Evolutionary conservation across 2,113 vertebrate species (phyloP).

Genomic region (Carettochelys insculpta): DNA sequence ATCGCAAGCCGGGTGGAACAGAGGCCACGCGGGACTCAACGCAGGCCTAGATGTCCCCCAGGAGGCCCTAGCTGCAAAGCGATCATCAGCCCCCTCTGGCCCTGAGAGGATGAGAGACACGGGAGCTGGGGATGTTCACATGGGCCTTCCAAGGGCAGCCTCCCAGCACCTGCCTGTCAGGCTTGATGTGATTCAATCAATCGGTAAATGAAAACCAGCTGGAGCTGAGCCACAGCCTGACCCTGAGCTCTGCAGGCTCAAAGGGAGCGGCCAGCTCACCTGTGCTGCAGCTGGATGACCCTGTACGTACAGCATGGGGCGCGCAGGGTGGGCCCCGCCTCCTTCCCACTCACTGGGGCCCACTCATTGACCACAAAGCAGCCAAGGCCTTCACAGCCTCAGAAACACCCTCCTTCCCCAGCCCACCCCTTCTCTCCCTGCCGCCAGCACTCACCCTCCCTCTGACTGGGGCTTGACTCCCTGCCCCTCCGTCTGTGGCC

Average conservation of each 20-base stretch:
- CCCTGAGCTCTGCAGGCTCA: neutral
- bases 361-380: too few species aligned
- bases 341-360: too few species aligned
- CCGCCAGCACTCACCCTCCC: too few species aligned
- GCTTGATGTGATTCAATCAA: neutral
- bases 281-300: neutral
- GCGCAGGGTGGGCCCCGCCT: neutral
- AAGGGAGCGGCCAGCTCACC: neutral
- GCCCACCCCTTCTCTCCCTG: too few species aligned
- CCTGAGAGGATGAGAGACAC: too few species aligned
- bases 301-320: neutral
- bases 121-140: too few species aligned
- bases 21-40: neutral
- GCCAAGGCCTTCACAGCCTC: neutral
- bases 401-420: too few species aligned
- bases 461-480: neutral
- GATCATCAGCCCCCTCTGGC: too few species aligned
- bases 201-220: too few species aligned
- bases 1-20: neutral
- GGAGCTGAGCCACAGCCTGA: neutral
- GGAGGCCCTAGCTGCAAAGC: neutral
- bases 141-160: too few species aligned
- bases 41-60: neutral
- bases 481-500: too few species aligned
- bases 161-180: neutral